Evolutionary conservation across 2,888 invertebrate species (phyloP), one percentile per base, ranked within the genome.

Genomic region (Diaperis boleti): DNA sequence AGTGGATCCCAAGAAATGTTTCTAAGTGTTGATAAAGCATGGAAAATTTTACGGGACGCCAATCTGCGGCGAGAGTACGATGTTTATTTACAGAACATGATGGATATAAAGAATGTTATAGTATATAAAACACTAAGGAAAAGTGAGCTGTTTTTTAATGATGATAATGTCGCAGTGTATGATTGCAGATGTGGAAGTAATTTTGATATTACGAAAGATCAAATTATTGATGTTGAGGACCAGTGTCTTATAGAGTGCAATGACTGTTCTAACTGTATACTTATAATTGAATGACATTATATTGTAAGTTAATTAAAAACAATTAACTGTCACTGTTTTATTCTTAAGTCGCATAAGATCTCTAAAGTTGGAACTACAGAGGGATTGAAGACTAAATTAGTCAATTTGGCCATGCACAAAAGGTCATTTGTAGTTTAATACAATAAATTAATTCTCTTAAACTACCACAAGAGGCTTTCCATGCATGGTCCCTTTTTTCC

Each of bases 181-280:
- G 82, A 80, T 7, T 92, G 92, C 76, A 85, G 92, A 74, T 92
- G 92, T 81, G 91, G 92, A 69, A 88, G 88, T 29, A 76, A 79
- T 47, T 88, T 89, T 78, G 71, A 80, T 22, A 79, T 89, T 20
- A 73, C 83, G 41, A 76, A 74, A 68, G 71, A 75, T 15, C 79
- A 82, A 61, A 64, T 83, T 49, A n/a, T n/a, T n/a, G n/a, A n/a
- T n/a, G 49, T 70, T 17, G 74, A 79, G 52, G 74, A 73, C 41
- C 83, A 83, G 75, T 82, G 85, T 74, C 77, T 86, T 69, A 83
- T 89, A 69, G 86, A 85, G 69, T 92, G 92, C 82, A 86, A 87
- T 76, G 89, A 91, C 79, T 92, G 92, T 81, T 91, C 92, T 47
- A 87, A 92, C 79, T 85, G 87, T 72, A 86, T 92, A 74, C 79